phyloP scores from a whole-genome alignment of 2,888 invertebrate species.

The Margaritifera margaritifera region DNA sequence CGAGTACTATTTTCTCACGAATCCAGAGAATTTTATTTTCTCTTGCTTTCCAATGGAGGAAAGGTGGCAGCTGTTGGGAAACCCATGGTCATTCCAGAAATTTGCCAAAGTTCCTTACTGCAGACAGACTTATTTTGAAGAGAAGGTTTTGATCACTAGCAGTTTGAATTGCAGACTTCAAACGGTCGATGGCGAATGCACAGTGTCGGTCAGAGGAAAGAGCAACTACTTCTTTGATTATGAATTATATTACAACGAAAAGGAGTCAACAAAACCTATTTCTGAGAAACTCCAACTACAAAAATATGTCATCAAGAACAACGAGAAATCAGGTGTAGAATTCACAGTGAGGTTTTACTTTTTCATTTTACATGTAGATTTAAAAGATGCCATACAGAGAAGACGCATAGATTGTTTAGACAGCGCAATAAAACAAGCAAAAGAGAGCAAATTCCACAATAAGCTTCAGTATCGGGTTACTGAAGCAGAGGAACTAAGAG shows the following conservation, averaged over 20 bases:
- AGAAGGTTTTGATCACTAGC: slow-evolving; percentile 18
- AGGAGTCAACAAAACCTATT: slow-evolving; percentile 35
- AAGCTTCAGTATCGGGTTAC: slow-evolving; percentile 32
- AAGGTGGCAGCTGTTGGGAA: slow-evolving; percentile 24
- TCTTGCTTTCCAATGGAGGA: slow-evolving; percentile 17
- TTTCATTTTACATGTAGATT: too few species aligned
- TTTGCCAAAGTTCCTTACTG: slow-evolving; percentile 29
- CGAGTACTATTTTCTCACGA: slow-evolving; percentile 34
- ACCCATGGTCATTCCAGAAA: slow-evolving; percentile 30
- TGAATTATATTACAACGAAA: slow-evolving; percentile 38
- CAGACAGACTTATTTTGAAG: slow-evolving; percentile 16
- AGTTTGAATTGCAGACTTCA: slow-evolving; percentile 17
- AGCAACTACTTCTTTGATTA: slow-evolving; percentile 31
- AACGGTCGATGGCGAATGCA: too few species aligned
- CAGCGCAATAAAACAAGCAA: slow-evolving; percentile 31
- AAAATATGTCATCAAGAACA: slow-evolving; percentile 39
- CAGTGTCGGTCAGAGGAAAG: slow-evolving; percentile 23
- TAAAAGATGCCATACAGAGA: slow-evolving; percentile 38
- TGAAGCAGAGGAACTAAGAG: slow-evolving; percentile 41
- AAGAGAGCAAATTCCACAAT: slow-evolving; percentile 25
- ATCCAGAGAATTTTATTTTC: slow-evolving; percentile 30
- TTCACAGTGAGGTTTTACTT: too few species aligned
- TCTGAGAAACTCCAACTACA: slow-evolving; percentile 32
- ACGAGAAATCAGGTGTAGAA: too few species aligned
- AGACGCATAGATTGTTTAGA: slow-evolving; percentile 36